Conservation (phyloP, 2,888 invertebrate genomes). For the Ernsta delagoae region DNA sequence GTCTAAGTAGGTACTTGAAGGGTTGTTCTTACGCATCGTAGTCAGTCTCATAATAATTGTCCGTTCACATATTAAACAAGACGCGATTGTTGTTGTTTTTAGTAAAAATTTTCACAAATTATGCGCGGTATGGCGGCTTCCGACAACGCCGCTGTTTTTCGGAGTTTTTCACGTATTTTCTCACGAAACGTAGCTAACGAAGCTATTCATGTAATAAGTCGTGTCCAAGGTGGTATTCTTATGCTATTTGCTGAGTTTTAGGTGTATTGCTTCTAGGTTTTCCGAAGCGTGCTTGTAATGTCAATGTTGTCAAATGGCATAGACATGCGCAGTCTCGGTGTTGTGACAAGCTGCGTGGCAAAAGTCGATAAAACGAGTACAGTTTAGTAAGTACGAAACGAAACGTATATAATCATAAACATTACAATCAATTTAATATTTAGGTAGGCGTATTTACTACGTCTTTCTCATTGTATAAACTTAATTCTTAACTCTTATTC, state of each 20-base stretch:
- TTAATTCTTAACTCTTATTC: too few species aligned
- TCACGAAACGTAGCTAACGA: slow-evolving; percentile 11
- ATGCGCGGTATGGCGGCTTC: slow-evolving; percentile 63
- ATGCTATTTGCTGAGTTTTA: slow-evolving; percentile 19
- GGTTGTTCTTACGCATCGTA: slow-evolving; percentile 22
- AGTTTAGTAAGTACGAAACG: too few species aligned
- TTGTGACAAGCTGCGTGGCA: slow-evolving; percentile 63
- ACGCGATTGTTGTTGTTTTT: slow-evolving; percentile 32
- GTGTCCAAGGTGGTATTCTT: slow-evolving; percentile 5
- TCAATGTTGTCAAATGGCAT: slow-evolving; percentile 65
- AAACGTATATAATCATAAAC: too few species aligned
- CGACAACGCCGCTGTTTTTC: slow-evolving; percentile 54
- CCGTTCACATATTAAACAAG: slow-evolving; percentile 36
- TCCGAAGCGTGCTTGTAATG: slow-evolving; percentile 64
- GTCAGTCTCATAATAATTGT: slow-evolving; percentile 33
- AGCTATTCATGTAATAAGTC: slow-evolving; percentile 19
- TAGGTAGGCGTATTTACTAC: too few species aligned
- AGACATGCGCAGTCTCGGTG: slow-evolving; percentile 65
- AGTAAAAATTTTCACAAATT: slow-evolving; percentile 46
- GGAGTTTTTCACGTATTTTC: slow-evolving; percentile 41
- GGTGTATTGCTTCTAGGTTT: slow-evolving; percentile 61
- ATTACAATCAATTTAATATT: too few species aligned
- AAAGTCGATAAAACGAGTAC: slow-evolving; percentile 71
- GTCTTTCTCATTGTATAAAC: too few species aligned
- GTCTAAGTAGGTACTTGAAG: slow-evolving; percentile 37